These are phyloP conservation scores for Oreochromis mossambicus DNA, from an alignment of 2,797 vertebrate genomes.

Conservation along the genomic window DNA sequence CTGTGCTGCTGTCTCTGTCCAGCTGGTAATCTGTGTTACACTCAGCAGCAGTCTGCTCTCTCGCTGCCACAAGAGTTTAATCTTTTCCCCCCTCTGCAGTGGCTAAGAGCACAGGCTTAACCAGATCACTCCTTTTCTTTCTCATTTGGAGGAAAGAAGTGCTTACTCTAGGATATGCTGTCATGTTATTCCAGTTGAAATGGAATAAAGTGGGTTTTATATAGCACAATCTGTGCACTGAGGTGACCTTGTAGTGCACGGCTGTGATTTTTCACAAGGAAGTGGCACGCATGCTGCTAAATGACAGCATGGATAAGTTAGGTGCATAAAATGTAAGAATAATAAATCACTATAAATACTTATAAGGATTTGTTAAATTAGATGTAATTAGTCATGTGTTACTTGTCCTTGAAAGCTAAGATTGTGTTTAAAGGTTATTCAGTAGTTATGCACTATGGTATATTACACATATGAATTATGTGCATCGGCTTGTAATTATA, in stretches of 20 bases:
- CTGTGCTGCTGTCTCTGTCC: constrained; percentile 34
- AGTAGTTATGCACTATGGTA: background rate
- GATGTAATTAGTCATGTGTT: background rate
- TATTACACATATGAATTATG: background rate
- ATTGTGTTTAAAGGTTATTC: background rate
- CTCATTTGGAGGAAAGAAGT: constrained; percentile 56
- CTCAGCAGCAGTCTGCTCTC: constrained; percentile 58
- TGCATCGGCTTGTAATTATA: background rate
- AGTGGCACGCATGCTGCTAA: background rate
- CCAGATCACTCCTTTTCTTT: constrained; percentile 60
- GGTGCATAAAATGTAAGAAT: background rate
- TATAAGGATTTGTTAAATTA: background rate
- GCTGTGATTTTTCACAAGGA: background rate
- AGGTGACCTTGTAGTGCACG: constrained; percentile 12
- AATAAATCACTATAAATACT: background rate
- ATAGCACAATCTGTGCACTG: background rate
- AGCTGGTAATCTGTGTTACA: constrained; percentile 58
- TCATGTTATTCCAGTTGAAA: constrained; percentile 25
- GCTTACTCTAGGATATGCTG: constrained; percentile 42
- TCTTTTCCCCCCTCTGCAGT: constrained; percentile 55
- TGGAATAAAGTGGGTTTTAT: constrained; percentile 26
- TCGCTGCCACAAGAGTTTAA: constrained; percentile 64
- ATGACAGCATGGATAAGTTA: background rate
- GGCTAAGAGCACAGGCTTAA: constrained; percentile 67
- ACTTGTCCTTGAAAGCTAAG: background rate